Base-by-base conservation (phyloP, 2,888 invertebrate genomes). In the Serrognathus titanus region DNA sequence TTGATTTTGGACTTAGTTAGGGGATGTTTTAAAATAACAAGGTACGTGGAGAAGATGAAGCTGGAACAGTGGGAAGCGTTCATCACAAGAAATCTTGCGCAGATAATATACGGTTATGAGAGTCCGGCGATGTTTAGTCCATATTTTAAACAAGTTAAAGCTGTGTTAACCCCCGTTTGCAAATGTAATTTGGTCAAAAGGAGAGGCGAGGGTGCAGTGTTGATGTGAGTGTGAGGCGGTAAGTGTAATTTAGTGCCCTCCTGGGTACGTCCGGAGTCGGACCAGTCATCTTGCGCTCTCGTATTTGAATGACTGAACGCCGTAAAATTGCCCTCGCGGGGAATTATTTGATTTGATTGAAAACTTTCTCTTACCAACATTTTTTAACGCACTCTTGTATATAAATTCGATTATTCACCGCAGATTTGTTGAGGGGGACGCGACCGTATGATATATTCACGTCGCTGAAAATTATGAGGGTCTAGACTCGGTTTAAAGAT, bases 331-430 rank as follows among this genome's bases (percentile, higher is more conserved):
- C 83, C 82, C 85, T 83, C 85, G 77, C 71, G 85, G 85, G 85
- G 85, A 85, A 85, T 85, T 84, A 85, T 85, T 85, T 84, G 84
- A 85, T 85, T 84, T 83, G 85, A 85, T 85, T 84, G 83, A 80
- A 81, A 81, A 80, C 75, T 76, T 75, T 76, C 75, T 72, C 73
- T 74, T 70, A 68, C 69, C 70, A 69, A 73, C 67, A 71, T 73
- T 76, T 75, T 72, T 75, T 75, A 71, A 70, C 69, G 66, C 71
- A 68, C 68, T 72, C 71, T 72, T 72, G 73, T 74, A 75, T 74
- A 75, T 74, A 77, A 77, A 78, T 74, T 75, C 74, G 77, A 78
- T 78, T 77, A 78, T 75, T 70, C 71, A 75, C 77, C 77, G 77
- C 77, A 77, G 77, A 76, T 78, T 78, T 76, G 74, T 72, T 73